Evolutionary conservation across 2,113 vertebrate species (phyloP).

Genomic region (Microcebus ravelobensis): DNA sequence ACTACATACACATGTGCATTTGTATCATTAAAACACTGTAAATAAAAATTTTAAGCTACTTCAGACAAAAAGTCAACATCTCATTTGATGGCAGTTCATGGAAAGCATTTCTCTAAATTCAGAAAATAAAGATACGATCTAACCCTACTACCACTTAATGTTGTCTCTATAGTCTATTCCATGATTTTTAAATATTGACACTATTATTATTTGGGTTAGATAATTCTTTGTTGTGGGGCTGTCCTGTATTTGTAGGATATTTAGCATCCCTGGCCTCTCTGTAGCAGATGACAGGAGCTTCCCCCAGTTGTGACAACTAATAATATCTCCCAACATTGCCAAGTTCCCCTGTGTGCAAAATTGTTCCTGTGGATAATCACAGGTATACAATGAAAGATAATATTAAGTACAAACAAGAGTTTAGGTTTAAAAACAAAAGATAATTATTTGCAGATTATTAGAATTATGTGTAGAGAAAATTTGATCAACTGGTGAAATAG

Average conservation of each 20-base stretch:
- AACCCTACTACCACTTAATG: no score
- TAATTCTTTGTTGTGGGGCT: accelerated
- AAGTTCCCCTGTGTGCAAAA: neutral
- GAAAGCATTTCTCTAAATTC: no score
- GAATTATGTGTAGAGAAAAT: neutral
- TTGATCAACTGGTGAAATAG: neutral
- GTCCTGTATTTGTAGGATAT: neutral
- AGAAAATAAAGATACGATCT: no score
- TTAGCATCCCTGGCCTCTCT: neutral
- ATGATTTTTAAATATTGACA: no score
- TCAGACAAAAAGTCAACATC: no score
- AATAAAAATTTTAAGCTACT: no score
- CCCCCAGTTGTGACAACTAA: neutral
- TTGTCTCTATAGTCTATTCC: no score
- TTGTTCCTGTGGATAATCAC: neutral
- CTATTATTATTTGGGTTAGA: no score
- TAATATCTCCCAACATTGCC: neutral
- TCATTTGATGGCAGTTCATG: no score
- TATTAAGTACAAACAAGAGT: neutral
- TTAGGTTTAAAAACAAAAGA: neutral
- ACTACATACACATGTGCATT: no score
- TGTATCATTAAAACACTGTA: no score
- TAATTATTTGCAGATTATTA: neutral
- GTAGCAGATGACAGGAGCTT: no score
- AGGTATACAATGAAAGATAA: neutral